Evolutionary conservation across 2,888 invertebrate species (phyloP).

Genomic region (Nephrotoma guestfalica): DNA sequence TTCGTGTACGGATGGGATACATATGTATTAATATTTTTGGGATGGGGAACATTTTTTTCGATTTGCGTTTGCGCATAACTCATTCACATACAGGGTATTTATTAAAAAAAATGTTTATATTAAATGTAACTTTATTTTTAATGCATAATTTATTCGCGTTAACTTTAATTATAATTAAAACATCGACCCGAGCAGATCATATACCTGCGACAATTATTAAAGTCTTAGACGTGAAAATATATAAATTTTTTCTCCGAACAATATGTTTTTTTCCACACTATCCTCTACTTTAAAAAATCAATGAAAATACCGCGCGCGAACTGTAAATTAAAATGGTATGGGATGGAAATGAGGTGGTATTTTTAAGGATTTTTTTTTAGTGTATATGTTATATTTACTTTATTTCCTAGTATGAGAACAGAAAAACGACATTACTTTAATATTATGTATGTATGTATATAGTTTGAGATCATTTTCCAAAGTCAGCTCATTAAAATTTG

Average conservation of each 20-base stretch:
- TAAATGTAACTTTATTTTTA: background rate
- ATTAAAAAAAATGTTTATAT: background rate
- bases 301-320: conserved; percentile 17
- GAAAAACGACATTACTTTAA: background rate
- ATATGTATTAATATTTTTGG: background rate
- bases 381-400: background rate
- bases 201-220: background rate
- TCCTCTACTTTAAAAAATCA: conserved; percentile 16
- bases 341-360: background rate
- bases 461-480: background rate
- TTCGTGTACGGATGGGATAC: background rate
- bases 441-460: background rate
- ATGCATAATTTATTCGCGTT: background rate
- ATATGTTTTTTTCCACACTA: background rate
- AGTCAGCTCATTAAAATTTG: background rate
- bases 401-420: background rate
- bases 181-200: background rate
- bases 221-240: background rate
- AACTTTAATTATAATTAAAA: background rate
- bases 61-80: background rate
- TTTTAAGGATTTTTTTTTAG: background rate
- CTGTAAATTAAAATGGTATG: conserved; percentile 11
- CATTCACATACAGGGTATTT: background rate
- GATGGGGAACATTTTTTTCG: background rate
- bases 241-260: background rate